These are phyloP conservation scores for Cryptus armator DNA, from an alignment of 2,888 invertebrate genomes.

Conservation along the genomic window DNA sequence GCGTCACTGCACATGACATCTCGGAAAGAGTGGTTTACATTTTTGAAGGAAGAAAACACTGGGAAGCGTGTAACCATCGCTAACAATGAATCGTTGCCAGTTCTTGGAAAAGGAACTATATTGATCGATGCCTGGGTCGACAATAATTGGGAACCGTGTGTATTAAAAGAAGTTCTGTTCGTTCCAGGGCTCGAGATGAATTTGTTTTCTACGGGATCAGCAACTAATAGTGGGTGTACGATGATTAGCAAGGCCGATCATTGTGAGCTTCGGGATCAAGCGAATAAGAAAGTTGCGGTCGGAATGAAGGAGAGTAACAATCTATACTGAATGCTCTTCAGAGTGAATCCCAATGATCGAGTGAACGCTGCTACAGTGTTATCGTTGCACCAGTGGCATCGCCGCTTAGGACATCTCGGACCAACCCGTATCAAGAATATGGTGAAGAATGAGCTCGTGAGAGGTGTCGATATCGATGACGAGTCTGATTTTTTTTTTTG, in stretches of 20 bases:
- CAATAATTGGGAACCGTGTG: conserved; percentile 23
- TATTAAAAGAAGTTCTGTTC: conserved; percentile 39
- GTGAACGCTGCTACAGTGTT: background rate
- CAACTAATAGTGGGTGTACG: conserved; percentile 20
- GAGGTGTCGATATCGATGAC: background rate
- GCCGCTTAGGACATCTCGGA: conserved; percentile 40
- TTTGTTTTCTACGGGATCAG: conserved; percentile 59
- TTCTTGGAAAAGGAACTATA: conserved; percentile 13
- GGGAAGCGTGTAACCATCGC: conserved; percentile 18
- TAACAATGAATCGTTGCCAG: background rate
- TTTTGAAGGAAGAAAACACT: conserved; percentile 5
- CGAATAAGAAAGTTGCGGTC: conserved; percentile 19
- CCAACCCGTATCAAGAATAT: conserved; percentile 12
- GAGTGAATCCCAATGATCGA: background rate
- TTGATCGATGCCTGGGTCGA: conserved; percentile 3
- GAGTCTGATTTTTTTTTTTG: conserved; percentile 40
- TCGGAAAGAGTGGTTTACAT: conserved; percentile 65
- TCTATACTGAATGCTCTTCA: conserved; percentile 35
- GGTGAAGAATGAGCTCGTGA: conserved; percentile 16
- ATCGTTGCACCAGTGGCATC: conserved; percentile 34
- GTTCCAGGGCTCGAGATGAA: conserved; percentile 50
- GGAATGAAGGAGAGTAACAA: conserved; percentile 41
- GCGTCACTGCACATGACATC: conserved; percentile 70
- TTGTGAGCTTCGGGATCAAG: conserved; percentile 24
- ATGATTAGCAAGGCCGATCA: conserved; percentile 21